phyloP scores from a whole-genome alignment of 2,113 vertebrate genomes.

The Lanius ludovicianus region DNA sequence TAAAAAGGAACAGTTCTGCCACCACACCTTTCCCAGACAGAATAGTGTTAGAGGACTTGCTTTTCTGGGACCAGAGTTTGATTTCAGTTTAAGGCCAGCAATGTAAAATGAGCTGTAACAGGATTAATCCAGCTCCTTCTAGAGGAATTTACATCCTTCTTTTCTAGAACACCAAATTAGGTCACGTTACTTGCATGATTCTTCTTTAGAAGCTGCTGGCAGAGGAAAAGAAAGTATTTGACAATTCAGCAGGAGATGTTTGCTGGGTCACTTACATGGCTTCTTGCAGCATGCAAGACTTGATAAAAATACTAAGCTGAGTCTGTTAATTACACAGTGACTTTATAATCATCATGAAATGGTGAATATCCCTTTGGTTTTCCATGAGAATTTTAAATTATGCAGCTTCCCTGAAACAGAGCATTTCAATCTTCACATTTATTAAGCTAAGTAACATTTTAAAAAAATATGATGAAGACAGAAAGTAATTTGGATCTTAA shows the following conservation, averaged over 20 bases:
- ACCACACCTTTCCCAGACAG: background rate
- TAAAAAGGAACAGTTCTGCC: background rate
- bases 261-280: background rate
- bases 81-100: conserved; percentile 24
- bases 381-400: background rate
- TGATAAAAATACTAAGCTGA: background rate
- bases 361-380: background rate
- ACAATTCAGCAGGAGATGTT: conserved; percentile 10
- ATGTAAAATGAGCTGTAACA: conserved; percentile 45
- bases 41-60: background rate
- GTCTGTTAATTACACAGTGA: background rate
- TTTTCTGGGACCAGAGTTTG: conserved; percentile 43
- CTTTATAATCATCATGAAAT: background rate
- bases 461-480: background rate
- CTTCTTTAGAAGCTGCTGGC: conserved; percentile 25
- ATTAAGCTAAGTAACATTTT: background rate
- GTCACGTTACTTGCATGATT: background rate
- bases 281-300: background rate
- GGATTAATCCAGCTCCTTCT: conserved; percentile 36
- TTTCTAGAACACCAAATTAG: conserved; percentile 44
- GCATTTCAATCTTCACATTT: background rate
- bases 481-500: background rate
- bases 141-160: conserved; percentile 25
- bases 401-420: background rate
- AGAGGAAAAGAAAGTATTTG: background rate